Conservation (phyloP, 1,140 invertebrate species). For the Pogonognathellus flavescens region DNA sequence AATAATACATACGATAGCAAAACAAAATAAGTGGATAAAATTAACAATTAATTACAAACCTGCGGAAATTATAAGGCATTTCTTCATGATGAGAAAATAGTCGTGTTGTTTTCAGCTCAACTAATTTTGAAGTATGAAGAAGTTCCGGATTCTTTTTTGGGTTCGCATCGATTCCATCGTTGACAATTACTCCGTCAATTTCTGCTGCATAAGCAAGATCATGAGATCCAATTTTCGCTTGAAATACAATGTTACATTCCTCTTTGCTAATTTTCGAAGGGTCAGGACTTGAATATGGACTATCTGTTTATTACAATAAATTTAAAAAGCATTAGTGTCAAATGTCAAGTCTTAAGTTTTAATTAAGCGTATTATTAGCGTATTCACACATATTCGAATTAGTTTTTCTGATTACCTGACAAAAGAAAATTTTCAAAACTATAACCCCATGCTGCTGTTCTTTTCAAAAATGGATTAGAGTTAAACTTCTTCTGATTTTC, state of each 20-base stretch:
- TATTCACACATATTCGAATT: no score
- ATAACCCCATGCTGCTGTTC: conserved; percentile 60
- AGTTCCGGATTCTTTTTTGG: conserved; percentile 60
- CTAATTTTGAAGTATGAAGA: conserved; percentile 50
- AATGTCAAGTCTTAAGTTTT: no score
- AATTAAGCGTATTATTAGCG: no score
- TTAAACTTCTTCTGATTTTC: conserved; percentile 55
- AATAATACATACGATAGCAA: no score
- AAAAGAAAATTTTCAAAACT: conserved; percentile 65
- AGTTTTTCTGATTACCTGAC: conserved; percentile 58
- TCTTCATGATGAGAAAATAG: conserved; percentile 48
- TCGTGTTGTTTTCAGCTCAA: conserved; percentile 65
- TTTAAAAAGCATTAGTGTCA: not conserved
- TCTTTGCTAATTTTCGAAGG: conserved; percentile 31
- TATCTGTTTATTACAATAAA: conserved; percentile 52
- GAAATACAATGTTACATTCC: conserved; percentile 66
- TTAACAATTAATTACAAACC: conserved; percentile 49
- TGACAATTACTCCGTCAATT: conserved; percentile 62
- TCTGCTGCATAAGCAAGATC: conserved; percentile 62
- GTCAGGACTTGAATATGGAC: conserved; percentile 55
- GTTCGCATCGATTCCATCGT: conserved; percentile 55
- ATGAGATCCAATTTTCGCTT: conserved; percentile 59
- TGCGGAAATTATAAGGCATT: conserved; percentile 62
- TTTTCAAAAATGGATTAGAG: conserved; percentile 30
- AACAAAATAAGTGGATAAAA: not conserved